Conservation (phyloP, 2,797 vertebrate species). For the Molothrus aeneus region DNA sequence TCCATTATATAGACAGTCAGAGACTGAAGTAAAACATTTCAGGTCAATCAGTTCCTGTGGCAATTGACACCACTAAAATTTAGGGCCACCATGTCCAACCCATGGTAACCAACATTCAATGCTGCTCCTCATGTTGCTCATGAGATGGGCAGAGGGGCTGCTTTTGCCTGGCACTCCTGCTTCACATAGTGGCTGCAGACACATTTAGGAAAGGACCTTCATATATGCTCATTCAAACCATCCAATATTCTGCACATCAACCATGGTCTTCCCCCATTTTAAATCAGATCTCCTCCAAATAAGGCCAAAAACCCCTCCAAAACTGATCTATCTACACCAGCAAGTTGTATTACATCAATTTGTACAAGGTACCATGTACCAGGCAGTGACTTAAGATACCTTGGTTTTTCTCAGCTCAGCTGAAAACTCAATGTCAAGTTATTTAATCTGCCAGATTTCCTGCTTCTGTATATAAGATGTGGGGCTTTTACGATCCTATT, state of each 20-base stretch:
- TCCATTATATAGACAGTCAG: not conserved
- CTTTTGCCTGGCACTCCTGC: not conserved
- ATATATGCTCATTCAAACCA: not conserved
- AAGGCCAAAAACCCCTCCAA: not conserved
- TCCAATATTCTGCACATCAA: not conserved
- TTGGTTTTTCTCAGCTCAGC: not conserved
- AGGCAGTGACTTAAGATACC: not conserved
- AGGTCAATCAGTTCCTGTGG: not conserved
- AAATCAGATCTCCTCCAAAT: not conserved
- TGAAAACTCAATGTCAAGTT: not conserved
- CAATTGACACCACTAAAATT: not conserved
- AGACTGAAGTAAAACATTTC: not conserved
- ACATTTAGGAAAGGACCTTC: not conserved
- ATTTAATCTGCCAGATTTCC: not conserved
- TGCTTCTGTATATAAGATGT: not conserved
- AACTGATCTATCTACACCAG: not conserved
- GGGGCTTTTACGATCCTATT: not conserved
- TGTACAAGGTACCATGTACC: not conserved
- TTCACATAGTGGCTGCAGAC: fast-evolving
- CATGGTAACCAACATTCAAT: not conserved
- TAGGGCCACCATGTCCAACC: not conserved
- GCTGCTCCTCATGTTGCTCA: not conserved
- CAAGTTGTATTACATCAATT: not conserved
- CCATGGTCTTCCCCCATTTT: not conserved
- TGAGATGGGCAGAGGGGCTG: not conserved